Conservation (phyloP, 2,888 invertebrate genomes). For the Aphrophora alni region DNA sequence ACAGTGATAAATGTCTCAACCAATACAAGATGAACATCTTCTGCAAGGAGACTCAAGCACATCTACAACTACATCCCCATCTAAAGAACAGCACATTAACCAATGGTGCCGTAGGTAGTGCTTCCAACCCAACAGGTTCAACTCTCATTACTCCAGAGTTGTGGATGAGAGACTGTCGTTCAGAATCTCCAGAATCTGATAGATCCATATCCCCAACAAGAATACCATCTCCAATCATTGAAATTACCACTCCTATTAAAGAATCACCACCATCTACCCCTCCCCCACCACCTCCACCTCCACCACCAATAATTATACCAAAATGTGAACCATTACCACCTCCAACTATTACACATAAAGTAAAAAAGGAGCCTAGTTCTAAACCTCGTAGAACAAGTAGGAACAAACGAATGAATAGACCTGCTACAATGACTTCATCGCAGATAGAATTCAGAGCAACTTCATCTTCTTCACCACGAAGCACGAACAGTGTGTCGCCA, state of each 20-base stretch:
- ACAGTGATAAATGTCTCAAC: slow-evolving; percentile 91
- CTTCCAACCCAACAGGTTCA: slow-evolving; percentile 57
- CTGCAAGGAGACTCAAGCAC: slow-evolving; percentile 91
- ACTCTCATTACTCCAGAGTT: slow-evolving; percentile 84
- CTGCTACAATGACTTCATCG: slow-evolving; percentile 11
- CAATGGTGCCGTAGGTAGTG: slow-evolving; percentile 44
- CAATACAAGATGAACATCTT: slow-evolving; percentile 98
- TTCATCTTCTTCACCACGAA: slow-evolving; percentile 42
- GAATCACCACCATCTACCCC: slow-evolving; percentile 37
- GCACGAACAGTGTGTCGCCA: slow-evolving; percentile 33
- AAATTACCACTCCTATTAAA: slow-evolving; percentile 36
- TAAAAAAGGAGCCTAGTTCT: slow-evolving; percentile 14
- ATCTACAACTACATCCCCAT: slow-evolving; percentile 81
- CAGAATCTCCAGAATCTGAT: slow-evolving; percentile 49
- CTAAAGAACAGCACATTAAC: slow-evolving; percentile 58
- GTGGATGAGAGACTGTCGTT: slow-evolving; percentile 82
- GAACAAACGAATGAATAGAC: slow-evolving; percentile 18
- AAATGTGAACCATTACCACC: slow-evolving; percentile 31
- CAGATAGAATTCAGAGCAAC: slow-evolving; percentile 38
- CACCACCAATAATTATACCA: slow-evolving; percentile 16
- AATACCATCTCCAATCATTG: slow-evolving; percentile 43
- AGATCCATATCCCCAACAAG: slow-evolving; percentile 47
- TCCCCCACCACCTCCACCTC: slow-evolving; percentile 25
- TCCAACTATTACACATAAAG: not conserved
- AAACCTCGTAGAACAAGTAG: slow-evolving; percentile 23